Evolutionary conservation across 2,888 invertebrate species (phyloP), one percentile per base, ranked within the genome.

Genomic region (Rhagonycha fulva): DNA sequence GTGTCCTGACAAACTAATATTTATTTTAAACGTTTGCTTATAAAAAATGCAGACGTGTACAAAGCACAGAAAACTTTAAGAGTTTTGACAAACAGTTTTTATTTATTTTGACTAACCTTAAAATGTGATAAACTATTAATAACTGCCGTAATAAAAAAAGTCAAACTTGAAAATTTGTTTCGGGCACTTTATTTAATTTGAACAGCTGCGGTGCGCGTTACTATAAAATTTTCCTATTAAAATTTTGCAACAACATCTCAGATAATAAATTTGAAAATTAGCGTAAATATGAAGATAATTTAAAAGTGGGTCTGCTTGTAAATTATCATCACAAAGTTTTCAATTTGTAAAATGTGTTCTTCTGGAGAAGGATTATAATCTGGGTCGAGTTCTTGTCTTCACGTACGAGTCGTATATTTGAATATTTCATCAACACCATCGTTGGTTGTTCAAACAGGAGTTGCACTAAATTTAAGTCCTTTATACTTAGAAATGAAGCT

Each of bases 401-500:
- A 12, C 32, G 12, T 32, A 12, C 10, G 7, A 47, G 71, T 75
- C 72, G 62, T 71, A 77, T 62, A 77, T 77, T 75, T 77, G 77
- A 77, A 77, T 77, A 77, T 77, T 77, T 77, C 75, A 77, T 77
- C 77, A 77, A 77, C 77, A 70, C 19, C 19, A 19, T 2, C 77
- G 72, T 77, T 72, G 72, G 72, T 72, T 66, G 19, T 70, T 62
- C 30, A 75, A 77, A 70, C 71, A 74, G 70, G 72, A 74, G 47
- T 66, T 74, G 74, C 77, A 72, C 75, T 77, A 77, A 75, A 77
- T 77, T 77, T 75, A 77, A 74, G 68, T 68, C 75, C 75, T 77
- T 77, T 72, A 77, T 77, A 75, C 74, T 69, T 23, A 66, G 71
- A 77, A 77, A 75, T 74, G 75, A 77, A 77, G 71, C 70, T 32